A percentile compares a stretch with the other conserved stretches of the same genome.
phyloP scores from a whole-genome alignment of 2,113 vertebrate species.

The Corvus moneduloides region DNA sequence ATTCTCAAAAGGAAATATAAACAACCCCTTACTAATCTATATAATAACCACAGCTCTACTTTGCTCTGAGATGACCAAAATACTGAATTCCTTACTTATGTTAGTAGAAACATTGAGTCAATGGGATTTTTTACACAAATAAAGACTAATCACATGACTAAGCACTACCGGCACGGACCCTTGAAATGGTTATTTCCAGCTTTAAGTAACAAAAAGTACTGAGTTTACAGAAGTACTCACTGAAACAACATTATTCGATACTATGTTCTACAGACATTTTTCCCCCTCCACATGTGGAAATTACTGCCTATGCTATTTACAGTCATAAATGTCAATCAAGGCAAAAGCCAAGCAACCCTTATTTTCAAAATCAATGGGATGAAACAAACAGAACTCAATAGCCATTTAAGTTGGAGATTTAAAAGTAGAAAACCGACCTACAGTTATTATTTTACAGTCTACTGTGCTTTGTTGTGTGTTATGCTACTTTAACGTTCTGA shows the following conservation, averaged over 20 bases:
- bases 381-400: not conserved
- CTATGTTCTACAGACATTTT: not conserved
- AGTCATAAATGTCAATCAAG: not conserved
- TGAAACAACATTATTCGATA: not conserved
- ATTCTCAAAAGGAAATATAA: not conserved
- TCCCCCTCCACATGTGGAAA: not conserved
- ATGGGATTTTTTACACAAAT: conserved; percentile 4
- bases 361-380: not conserved
- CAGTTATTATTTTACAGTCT: not conserved
- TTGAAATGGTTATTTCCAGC: conserved; percentile 58
- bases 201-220: conserved; percentile 51
- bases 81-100: not conserved
- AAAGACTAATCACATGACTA: conserved; percentile 24
- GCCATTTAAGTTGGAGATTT: not conserved
- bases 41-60: not conserved
- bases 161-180: not conserved
- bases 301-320: not conserved
- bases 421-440: not conserved
- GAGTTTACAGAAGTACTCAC: conserved; percentile 12
- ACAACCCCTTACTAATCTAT: not conserved
- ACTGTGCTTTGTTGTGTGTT: not conserved
- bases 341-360: not conserved
- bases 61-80: not conserved
- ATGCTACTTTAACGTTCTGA: not conserved
- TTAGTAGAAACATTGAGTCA: conserved; percentile 4